phyloP scores from a whole-genome alignment of 1,140 invertebrate species.

The Drosophila lacteicornis region DNA sequence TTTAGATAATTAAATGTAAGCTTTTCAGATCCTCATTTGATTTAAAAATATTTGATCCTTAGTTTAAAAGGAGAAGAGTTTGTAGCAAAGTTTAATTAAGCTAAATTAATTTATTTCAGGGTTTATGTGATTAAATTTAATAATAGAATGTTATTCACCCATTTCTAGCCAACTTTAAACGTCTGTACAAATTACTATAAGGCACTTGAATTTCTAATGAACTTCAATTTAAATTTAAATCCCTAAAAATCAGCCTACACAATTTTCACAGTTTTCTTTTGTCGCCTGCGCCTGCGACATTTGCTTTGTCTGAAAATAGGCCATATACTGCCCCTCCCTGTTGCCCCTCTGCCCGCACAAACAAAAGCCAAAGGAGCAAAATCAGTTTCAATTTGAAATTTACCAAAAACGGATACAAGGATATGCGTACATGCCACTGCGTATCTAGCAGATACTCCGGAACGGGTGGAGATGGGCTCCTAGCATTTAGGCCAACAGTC shows the following conservation, averaged over 20 bases:
- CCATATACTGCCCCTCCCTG: background rate
- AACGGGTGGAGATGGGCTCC: background rate
- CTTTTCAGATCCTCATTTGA: background rate
- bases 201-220: background rate
- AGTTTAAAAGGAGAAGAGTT: no score
- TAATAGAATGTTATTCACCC: background rate
- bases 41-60: background rate
- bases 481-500: conserved; percentile 35
- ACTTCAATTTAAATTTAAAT: background rate
- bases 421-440: conserved; percentile 34
- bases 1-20: background rate
- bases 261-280: conserved; percentile 36
- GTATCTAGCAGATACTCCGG: conserved; percentile 24
- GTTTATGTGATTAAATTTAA: no score
- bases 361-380: conserved; percentile 62
- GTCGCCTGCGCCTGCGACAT: conserved; percentile 47
- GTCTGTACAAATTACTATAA: background rate
- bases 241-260: background rate
- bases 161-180: background rate
- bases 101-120: no score
- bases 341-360: conserved; percentile 1
- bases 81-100: no score
- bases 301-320: conserved; percentile 49
- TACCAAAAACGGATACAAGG: conserved; percentile 67
- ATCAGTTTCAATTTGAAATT: conserved; percentile 78